A percentile compares a stretch with the other conserved stretches of the same genome.
These are phyloP conservation scores for Choloepus didactylus DNA, from an alignment of 2,797 vertebrate species.

Conservation along the genomic window DNA sequence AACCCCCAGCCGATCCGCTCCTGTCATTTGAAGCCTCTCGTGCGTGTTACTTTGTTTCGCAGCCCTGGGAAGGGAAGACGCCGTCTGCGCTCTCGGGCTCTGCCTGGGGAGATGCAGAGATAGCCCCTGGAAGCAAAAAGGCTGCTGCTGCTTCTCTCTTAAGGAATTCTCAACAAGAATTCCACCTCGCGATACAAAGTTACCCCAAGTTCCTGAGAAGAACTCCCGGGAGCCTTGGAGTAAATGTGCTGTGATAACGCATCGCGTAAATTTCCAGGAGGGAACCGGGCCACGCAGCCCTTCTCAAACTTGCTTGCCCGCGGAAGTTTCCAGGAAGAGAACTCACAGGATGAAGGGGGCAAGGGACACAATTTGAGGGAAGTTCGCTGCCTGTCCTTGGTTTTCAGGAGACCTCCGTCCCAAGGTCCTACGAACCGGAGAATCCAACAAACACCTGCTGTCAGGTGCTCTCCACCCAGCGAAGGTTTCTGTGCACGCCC, in stretches of 20 bases:
- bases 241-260: rapidly evolving
- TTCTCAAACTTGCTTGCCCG: background rate
- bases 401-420: background rate
- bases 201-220: background rate
- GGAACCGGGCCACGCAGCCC: rapidly evolving
- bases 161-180: background rate
- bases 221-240: background rate
- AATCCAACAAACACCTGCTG: background rate
- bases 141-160: rapidly evolving
- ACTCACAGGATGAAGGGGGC: no score
- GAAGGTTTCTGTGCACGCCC: rapidly evolving
- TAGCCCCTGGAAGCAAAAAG: rapidly evolving
- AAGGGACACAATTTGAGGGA: background rate
- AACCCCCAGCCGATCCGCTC: no score
- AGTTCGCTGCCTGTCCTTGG: rapidly evolving
- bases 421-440: background rate
- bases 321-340: background rate
- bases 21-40: no score
- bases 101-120: rapidly evolving
- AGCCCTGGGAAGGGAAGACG: no score
- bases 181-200: background rate
- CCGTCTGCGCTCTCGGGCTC: background rate
- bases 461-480: rapidly evolving
- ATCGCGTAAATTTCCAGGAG: rapidly evolving
- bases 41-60: no score